Evolutionary conservation across 2,888 invertebrate species (phyloP).

Genomic region (Periphyllus acericola): DNA sequence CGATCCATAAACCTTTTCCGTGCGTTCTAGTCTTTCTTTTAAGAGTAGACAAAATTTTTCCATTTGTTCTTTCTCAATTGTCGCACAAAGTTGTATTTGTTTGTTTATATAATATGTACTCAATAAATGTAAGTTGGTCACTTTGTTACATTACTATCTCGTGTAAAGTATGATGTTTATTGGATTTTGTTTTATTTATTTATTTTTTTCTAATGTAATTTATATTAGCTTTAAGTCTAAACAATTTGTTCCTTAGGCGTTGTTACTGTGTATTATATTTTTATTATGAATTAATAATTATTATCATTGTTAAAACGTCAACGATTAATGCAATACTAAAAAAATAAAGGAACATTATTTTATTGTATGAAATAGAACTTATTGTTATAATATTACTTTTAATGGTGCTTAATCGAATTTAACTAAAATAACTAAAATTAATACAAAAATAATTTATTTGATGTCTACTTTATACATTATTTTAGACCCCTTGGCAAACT

Average conservation of each 20-base stretch:
- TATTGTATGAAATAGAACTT: conserved; percentile 20
- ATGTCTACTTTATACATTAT: not conserved
- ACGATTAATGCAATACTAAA: conserved; percentile 18
- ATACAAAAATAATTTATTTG: not conserved
- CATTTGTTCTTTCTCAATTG: conserved; percentile 29
- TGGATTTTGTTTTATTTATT: not conserved
- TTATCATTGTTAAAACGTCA: conserved; percentile 3
- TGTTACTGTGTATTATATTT: conserved; percentile 40
- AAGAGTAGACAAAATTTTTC: conserved; percentile 37
- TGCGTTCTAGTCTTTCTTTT: conserved; percentile 37
- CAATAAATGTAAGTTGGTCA: conserved; percentile 21
- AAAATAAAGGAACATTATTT: conserved; percentile 17
- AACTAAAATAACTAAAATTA: conserved; percentile 6
- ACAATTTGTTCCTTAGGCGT: conserved; percentile 37
- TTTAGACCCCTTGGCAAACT: not conserved
- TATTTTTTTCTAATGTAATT: conserved; percentile 32
- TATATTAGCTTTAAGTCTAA: conserved; percentile 19
- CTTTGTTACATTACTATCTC: conserved; percentile 32
- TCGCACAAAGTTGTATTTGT: conserved; percentile 39
- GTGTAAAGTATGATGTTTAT: conserved; percentile 23
- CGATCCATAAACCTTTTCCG: conserved; percentile 33
- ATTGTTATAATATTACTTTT: conserved; percentile 19
- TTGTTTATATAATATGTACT: conserved; percentile 20
- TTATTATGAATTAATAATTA: conserved; percentile 32
- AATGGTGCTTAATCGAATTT: conserved; percentile 42